Evolutionary conservation across 2,113 vertebrate species (phyloP).

Genomic region (Albula goreensis): DNA sequence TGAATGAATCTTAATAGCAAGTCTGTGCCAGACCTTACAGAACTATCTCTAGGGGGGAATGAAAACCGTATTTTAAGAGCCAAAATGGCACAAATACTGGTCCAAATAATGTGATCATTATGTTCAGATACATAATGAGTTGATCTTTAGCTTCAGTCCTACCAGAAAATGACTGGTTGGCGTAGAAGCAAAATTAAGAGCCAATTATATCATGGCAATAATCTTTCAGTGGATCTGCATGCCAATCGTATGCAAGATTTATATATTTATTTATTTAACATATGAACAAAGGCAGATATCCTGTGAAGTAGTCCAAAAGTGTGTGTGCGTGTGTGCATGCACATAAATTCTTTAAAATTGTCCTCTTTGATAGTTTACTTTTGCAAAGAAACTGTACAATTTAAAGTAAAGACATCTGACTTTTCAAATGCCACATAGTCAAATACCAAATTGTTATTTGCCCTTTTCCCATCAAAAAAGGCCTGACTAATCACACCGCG

Average conservation of each 20-base stretch:
- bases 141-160: constrained; percentile 51
- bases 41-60: neutral
- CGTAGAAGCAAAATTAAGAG: constrained; percentile 36
- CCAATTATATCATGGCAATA: constrained; percentile 39
- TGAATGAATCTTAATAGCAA: neutral
- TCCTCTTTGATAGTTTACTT: too few species aligned
- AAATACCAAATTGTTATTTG: too few species aligned
- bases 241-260: too few species aligned
- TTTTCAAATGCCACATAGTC: too few species aligned
- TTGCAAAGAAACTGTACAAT: too few species aligned
- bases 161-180: constrained; percentile 36
- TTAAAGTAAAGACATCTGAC: too few species aligned
- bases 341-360: too few species aligned
- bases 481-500: neutral
- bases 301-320: too few species aligned
- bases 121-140: constrained; percentile 57
- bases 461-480: too few species aligned
- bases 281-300: constrained; percentile 20
- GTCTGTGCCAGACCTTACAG: neutral
- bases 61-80: neutral
- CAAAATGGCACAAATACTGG: neutral
- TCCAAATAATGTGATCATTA: constrained; percentile 57
- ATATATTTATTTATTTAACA: constrained; percentile 24
- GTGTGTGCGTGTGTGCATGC: too few species aligned
- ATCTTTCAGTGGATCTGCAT: too few species aligned